Evolutionary conservation across 1,140 invertebrate genomes (phyloP), one percentile per base, ranked within the genome.

Genomic region (Propsilocerus akamusi): DNA sequence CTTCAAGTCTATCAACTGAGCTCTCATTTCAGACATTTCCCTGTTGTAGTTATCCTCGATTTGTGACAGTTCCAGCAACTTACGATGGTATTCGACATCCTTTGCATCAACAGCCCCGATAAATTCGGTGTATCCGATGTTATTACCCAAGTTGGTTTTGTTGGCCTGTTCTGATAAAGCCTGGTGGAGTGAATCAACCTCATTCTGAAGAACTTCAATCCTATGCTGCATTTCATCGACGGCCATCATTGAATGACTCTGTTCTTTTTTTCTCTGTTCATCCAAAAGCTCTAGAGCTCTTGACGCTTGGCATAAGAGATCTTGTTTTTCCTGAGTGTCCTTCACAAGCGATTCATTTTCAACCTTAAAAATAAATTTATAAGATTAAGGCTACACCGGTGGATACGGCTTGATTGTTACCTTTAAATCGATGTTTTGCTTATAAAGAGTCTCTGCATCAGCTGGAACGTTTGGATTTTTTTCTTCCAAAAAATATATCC

Each of bases 401-500:
- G 20, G 20, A 7, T 6, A 37, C 28, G 30, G 30, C 32, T 12
- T 25, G 12, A 49, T 26, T 56, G 57, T 56, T 65, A 89, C 86
- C 69, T 88, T 82, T 10, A 85, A 61, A 59, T 88, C 81, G 30
- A 87, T 80, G 56, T 83, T 81, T 57, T 81, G 78, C 59, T 81
- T 83, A 26, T 59, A 46, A 0, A 65, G 24, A 0, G 54, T 49
- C 3, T 64, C 59, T 2, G 52, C 32, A 2, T 56, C 28, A 12
- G 52, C 50, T 1, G 46, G 12, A 11, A 53, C 48, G 6, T 17
- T n/a, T 11, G 10, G 5, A 1, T 53, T 55, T 28, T 55, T 56
- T 65, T 94, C 88, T 62, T 95, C 88, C 48, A 93, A 68, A 61
- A 92, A 88, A 67, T 91, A 94, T 51, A 95, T 84, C 22, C 88